Evolutionary conservation across 2,113 vertebrate genomes (phyloP).

Genomic region (Hippocampus abdominalis): DNA sequence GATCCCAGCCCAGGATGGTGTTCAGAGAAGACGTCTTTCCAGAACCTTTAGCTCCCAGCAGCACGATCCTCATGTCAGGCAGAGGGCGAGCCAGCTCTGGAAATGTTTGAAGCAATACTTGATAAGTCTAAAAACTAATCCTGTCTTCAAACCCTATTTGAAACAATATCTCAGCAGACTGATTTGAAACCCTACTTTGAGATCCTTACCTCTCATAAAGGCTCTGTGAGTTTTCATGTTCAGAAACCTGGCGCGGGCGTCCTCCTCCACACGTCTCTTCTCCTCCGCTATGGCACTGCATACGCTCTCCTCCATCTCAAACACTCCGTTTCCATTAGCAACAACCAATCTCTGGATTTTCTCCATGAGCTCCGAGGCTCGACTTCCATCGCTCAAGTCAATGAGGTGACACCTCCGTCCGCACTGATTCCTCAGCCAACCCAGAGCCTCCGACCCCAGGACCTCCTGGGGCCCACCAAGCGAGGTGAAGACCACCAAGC

Average conservation of each 20-base stretch:
- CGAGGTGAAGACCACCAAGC: conserved; percentile 54
- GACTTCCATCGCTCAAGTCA: not conserved
- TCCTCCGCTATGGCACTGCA: conserved; percentile 28
- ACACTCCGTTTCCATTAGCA: conserved; percentile 40
- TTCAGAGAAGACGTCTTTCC: conserved; percentile 64
- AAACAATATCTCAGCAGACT: not conserved
- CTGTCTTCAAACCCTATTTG: not conserved
- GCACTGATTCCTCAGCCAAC: conserved; percentile 58
- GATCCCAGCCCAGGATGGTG: conserved; percentile 51
- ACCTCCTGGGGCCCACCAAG: not conserved
- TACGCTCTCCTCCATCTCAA: conserved; percentile 38
- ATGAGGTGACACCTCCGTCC: conserved; percentile 49
- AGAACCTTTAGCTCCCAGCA: conserved; percentile 66
- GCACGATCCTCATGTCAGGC: conserved; percentile 52
- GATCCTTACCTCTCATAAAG: conserved; percentile 44
- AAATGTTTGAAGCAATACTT: not conserved
- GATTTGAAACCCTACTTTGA: not conserved
- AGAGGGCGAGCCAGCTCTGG: conserved; percentile 41
- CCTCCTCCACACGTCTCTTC: conserved; percentile 42
- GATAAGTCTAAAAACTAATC: not conserved
- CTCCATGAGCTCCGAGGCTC: conserved; percentile 37
- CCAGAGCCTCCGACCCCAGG: conserved; percentile 17
- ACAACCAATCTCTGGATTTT: conserved; percentile 48
- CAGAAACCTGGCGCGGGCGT: conserved; percentile 46
- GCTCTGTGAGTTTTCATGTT: conserved; percentile 45